These are phyloP conservation scores for Alosa alosa DNA, from an alignment of 2,113 vertebrate species.

Conservation along the genomic window DNA sequence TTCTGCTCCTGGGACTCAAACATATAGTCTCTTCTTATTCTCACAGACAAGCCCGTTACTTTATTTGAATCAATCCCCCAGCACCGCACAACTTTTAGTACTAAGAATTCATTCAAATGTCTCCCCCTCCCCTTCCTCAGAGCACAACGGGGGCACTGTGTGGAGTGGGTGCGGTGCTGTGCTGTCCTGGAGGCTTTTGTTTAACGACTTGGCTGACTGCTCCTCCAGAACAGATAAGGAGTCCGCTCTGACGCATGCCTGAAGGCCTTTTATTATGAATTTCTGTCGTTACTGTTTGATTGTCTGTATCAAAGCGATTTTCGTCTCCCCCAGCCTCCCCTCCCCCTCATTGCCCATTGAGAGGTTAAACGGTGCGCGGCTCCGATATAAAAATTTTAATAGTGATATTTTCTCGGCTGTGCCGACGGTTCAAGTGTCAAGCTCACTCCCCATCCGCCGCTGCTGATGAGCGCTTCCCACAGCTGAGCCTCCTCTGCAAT, in stretches of 20 bases:
- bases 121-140: neutral
- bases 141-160: neutral
- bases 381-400: slow-evolving; percentile 78
- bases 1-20: slow-evolving; percentile 82
- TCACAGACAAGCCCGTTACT: neutral
- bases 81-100: neutral
- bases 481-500: slow-evolving; percentile 64
- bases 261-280: slow-evolving; percentile 57
- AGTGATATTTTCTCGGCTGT: slow-evolving; percentile 72
- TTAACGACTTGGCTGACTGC: slow-evolving; percentile 49
- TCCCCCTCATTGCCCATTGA: slow-evolving; percentile 49
- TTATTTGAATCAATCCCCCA: neutral
- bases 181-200: slow-evolving; percentile 33
- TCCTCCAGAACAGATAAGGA: slow-evolving; percentile 51
- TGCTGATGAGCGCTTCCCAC: slow-evolving; percentile 71
- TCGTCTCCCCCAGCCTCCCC: slow-evolving; percentile 39
- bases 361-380: slow-evolving; percentile 72
- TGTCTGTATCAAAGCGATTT: slow-evolving; percentile 70
- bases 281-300: slow-evolving; percentile 69
- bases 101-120: neutral
- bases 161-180: neutral
- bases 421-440: slow-evolving; percentile 74
- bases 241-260: slow-evolving; percentile 55
- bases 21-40: neutral
- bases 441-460: slow-evolving; percentile 74